Base-by-base conservation (phyloP, 35 echinoderm and acorn worm species). In the Ptychodera flava region DNA sequence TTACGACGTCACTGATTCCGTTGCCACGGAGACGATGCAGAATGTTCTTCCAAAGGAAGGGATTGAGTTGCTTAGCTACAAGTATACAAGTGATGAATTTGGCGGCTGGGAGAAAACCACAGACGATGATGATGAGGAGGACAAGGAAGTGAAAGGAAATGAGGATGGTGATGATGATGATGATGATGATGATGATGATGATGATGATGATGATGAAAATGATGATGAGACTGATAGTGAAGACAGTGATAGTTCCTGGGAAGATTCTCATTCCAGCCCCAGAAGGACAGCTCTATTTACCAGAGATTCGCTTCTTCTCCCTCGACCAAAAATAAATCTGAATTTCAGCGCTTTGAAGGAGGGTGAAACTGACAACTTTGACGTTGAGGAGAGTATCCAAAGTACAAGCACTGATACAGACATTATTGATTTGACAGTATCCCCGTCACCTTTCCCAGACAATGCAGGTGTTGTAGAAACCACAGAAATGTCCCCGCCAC, bases 1-100 rank as follows among this genome's bases (percentile, higher is more conserved):
- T 37, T 90, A 87, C 83, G 86, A 90, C 88, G 85, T 90, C 32
- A 94, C 79, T 28, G 92, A 94, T 83, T 77, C 92, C 0, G 85
- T 94, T 76, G 92, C 92, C 30, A 78, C 92, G 0, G 45, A 64
- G 45, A 64, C 45, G 22, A 64, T 64, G 22, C 6, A 64, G 22
- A 64, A 64, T 64, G 45, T 64, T 12, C 45, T 22, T 64, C 6
- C 45, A 6, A 64, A 64, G 22, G 45, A 22, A 12, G 45, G 45
- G 22, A 64, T 64, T 64, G 45, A 64, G 45, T 64, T 64, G 45
- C 45, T 64, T 64, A 64, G 45, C 22, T 64, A 64, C 45, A 64
- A 64, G 45, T 64, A 64, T 64, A 22, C 22, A 22, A 22, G 22
- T 64, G 45, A 64, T 64, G 45, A 64, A 64, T 6, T 12, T 22